Evolutionary conservation across 2,113 vertebrate species (phyloP), one percentile per base, ranked within the genome.

Genomic region (Pomatorhinus ruficollis): DNA sequence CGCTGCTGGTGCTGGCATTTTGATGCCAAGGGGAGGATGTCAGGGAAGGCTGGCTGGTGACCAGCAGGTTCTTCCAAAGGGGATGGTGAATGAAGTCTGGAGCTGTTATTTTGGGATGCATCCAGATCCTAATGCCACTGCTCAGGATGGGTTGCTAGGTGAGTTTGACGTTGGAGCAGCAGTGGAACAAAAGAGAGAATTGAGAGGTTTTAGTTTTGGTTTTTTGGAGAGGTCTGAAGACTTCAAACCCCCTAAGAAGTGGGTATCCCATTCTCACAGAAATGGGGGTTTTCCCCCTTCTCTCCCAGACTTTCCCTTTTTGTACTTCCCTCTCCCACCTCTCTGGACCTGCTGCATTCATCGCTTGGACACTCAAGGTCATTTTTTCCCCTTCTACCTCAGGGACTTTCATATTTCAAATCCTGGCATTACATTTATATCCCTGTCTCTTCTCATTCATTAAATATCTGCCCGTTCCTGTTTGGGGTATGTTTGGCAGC

Each of bases 251-350:
- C 0, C 0, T 30, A 39, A 35, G 27, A 64, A 5, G 7, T 0
- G 2, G 8, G 9, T 28, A 17, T 61, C 11, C 24, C 1, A 0
- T 60, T 76, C 50, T 77, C 30, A 21, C 54, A 70, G 31, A 53
- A 78, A 44, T 0, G 1, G 9, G 3, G 1, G 1, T 1, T 53
- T 76, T 8, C 1, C 3, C 27, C 11, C 2, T 45, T 86, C 63
- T 57, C 42, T 15, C 0, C 16, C 53, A 50, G 33, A 12, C 4
- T 74, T 22, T 8, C 12, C 7, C 40, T 25, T 21, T 66, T 12
- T 37, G 22, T 3, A 0, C 19, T 53, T 17, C 35, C 13, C 45
- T 72, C 45, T 83, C 44, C 11, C 13, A 31, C 19, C 25, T 24
- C 49, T 66, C 54, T 50, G 45, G 15, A 61, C 50, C 23, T 30